Evolutionary conservation across 1,140 invertebrate species (phyloP), one percentile per base, ranked within the genome.

Genomic region (Drosophila virilis): DNA sequence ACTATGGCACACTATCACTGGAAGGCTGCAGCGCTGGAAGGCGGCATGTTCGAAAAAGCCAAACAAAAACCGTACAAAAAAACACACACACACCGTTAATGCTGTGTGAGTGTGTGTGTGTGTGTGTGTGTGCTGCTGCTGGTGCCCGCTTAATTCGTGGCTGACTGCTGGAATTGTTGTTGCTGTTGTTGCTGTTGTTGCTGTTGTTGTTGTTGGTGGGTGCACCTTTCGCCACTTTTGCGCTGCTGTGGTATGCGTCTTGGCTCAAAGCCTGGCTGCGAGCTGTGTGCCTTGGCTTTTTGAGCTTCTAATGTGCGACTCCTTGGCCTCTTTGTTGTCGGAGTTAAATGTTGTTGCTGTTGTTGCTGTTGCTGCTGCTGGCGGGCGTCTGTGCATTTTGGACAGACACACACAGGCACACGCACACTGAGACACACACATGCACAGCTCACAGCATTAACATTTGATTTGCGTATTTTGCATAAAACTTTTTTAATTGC

Each of bases 381-480:
- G 22, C 22, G 22, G 22, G 22, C 22, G 22, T 28, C 22, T 73
- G 65, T 79, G 83, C 82, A 86, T 88, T 86, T 86, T 86, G 83
- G 61, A 55, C 54, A 57, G 8, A 54, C 57, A 38, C 17, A 32
- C 45, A 42, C 22, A 3, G 3, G 1, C 22, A 22, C 22, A 71
- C 42, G 17, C 17, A 17, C 17, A 17, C 17, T 17, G 17, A 17
- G 17, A 17, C 17, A 3, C 13, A 33, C 35, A 57, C 42, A 38
- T 6, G 33, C 58, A 33, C 28, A 28, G 46, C 37, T 72, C 48
- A 77, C 71, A 74, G 45, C 66, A 64, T 77, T 77, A 85, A 77
- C 83, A 86, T 73, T 88, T 74, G 60, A 68, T 69, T 70, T 74
- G 60, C 74, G 61, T 78, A 80, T 84, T 75, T 82, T 72, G 78